Evolutionary conservation across 2,888 invertebrate species (phyloP).

Genomic region (Drosophila anomalipes): DNA sequence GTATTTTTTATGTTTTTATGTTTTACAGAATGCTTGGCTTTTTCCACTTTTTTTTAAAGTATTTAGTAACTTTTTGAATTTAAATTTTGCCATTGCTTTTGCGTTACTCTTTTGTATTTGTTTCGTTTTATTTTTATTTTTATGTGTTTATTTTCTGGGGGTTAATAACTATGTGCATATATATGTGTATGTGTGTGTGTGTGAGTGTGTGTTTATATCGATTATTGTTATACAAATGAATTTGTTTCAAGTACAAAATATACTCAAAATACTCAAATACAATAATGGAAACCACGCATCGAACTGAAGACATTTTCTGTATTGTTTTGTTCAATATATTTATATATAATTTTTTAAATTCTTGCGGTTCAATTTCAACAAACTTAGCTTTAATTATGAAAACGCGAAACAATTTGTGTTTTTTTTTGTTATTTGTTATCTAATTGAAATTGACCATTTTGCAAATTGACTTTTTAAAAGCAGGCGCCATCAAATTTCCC

Average conservation of each 20-base stretch:
- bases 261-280: slow-evolving; percentile 41
- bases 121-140: slow-evolving; percentile 34
- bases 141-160: not conserved
- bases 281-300: slow-evolving; percentile 78
- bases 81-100: slow-evolving; percentile 66
- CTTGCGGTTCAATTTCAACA: slow-evolving; percentile 66
- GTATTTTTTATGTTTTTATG: slow-evolving; percentile 61
- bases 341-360: slow-evolving; percentile 47
- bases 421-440: slow-evolving; percentile 4
- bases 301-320: slow-evolving; percentile 69
- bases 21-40: slow-evolving; percentile 82
- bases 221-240: slow-evolving; percentile 68
- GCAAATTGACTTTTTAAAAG: slow-evolving; percentile 69
- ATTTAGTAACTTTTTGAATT: slow-evolving; percentile 77
- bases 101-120: slow-evolving; percentile 30
- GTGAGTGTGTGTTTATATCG: slow-evolving; percentile 43
- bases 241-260: slow-evolving; percentile 67
- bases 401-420: slow-evolving; percentile 52
- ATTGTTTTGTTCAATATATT: slow-evolving; percentile 22
- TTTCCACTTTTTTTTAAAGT: slow-evolving; percentile 49
- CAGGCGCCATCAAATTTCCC: slow-evolving; percentile 34
- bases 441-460: slow-evolving; percentile 58
- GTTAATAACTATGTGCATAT: slow-evolving; percentile 28
- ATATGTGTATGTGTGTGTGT: slow-evolving; percentile 15
- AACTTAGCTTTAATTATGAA: slow-evolving; percentile 67